Percentiles rank a stretch among this genome's conserved stretches.
These are phyloP conservation scores for Masnerella sp. DNA, from an alignment of 2,888 invertebrate genomes.

Conservation along the genomic window DNA sequence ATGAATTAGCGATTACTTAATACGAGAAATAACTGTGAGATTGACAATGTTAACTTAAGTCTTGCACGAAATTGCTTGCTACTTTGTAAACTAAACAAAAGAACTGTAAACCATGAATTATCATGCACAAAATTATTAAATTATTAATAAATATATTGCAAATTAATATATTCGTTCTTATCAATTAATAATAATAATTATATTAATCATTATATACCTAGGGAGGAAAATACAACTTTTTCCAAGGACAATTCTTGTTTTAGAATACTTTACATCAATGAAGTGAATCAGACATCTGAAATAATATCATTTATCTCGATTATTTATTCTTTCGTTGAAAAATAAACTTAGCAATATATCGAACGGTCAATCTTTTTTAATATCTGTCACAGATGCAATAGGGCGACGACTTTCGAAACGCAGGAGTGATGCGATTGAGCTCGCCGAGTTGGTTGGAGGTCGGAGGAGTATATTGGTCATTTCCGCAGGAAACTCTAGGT, in stretches of 20 bases:
- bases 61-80: conserved; percentile 24
- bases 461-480: conserved; percentile 72
- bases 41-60: conserved; percentile 8
- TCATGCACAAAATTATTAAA: conserved; percentile 30
- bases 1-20: conserved; percentile 9
- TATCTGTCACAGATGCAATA: too few species aligned
- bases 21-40: conserved; percentile 7
- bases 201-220: too few species aligned
- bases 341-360: too few species aligned
- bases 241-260: too few species aligned
- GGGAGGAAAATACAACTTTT: too few species aligned
- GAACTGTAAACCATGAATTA: conserved; percentile 11
- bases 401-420: conserved; percentile 59
- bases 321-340: too few species aligned
- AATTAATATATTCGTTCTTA: too few species aligned
- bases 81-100: conserved; percentile 23
- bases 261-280: too few species aligned
- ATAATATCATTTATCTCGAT: too few species aligned
- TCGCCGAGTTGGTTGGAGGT: conserved; percentile 42
- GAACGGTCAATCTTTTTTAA: too few species aligned
- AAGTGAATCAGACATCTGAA: too few species aligned
- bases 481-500: conserved; percentile 76
- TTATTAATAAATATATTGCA: conserved; percentile 27
- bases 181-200: too few species aligned
- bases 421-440: conserved; percentile 59